Percentiles rank a stretch among this genome's conserved stretches.
phyloP scores from a whole-genome alignment of 2,113 vertebrate species.

The Corydoras sp. region DNA sequence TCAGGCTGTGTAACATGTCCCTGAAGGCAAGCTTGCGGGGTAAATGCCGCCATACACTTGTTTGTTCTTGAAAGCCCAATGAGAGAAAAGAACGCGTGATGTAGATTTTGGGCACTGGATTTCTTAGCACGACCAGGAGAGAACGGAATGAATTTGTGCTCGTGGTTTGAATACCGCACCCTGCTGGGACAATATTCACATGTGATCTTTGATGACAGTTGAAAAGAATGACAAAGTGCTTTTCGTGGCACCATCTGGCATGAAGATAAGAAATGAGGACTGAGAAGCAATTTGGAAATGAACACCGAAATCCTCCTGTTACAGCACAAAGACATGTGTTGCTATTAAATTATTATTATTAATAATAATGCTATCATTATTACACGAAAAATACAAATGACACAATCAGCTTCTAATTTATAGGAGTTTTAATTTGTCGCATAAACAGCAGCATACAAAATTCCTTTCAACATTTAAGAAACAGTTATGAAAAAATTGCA shows the following conservation, averaged over 20 bases:
- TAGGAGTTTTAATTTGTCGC: no score
- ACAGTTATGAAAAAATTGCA: no score
- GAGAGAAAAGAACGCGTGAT: slow-evolving; percentile 22
- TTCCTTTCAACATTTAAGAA: no score
- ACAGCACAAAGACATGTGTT: slow-evolving; percentile 47
- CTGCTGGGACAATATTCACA: slow-evolving; percentile 44
- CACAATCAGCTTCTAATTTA: no score
- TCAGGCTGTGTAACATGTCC: slow-evolving; percentile 36
- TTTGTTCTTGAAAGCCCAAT: slow-evolving; percentile 42
- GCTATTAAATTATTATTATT: no score
- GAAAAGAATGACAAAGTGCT: slow-evolving; percentile 73
- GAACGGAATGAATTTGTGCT: slow-evolving; percentile 26
- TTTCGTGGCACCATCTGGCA: slow-evolving; percentile 80
- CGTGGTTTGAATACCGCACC: slow-evolving; percentile 47
- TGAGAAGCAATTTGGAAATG: slow-evolving; percentile 5
- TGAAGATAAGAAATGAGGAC: slow-evolving; percentile 50
- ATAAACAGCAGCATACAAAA: no score
- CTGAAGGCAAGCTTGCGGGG: slow-evolving; percentile 36
- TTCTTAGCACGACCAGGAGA: slow-evolving; percentile 30
- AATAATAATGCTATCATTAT: no score
- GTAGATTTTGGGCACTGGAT: slow-evolving; percentile 28
- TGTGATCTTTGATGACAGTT: slow-evolving; percentile 52
- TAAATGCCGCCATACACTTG: slow-evolving; percentile 12
- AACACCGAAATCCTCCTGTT: not conserved
- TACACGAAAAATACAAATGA: no score